Evolutionary conservation across 2,797 vertebrate genomes (phyloP).

Genomic region (Hipposideros larvatus): DNA sequence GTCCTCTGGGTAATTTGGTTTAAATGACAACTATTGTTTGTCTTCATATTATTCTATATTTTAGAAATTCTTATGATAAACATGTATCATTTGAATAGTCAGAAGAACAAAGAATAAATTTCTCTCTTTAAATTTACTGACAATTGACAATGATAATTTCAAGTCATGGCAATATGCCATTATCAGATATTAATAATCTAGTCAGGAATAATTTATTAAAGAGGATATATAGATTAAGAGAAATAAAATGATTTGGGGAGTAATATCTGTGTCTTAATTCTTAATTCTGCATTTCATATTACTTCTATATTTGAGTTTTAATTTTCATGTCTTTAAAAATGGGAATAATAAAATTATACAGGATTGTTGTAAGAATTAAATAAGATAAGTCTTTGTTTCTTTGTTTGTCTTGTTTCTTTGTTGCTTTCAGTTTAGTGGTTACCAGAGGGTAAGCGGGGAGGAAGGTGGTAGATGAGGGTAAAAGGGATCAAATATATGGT

Average conservation of each 20-base stretch:
- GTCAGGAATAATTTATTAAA: neutral
- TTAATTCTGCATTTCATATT: neutral
- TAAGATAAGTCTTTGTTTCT: neutral
- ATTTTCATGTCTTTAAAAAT: constrained; percentile 16
- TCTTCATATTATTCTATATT: neutral
- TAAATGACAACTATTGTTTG: neutral
- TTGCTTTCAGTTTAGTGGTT: too few relatives aligned
- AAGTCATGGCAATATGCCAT: neutral
- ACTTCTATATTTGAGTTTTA: neutral
- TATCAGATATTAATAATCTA: neutral
- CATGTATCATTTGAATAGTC: neutral
- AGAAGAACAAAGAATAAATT: neutral
- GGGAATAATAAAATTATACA: neutral
- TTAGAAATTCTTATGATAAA: neutral
- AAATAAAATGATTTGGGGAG: neutral
- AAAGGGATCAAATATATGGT: too few relatives aligned
- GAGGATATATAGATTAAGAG: neutral
- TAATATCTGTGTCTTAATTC: neutral
- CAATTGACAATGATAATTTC: neutral
- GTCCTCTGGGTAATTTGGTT: neutral
- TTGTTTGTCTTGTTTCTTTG: too few relatives aligned
- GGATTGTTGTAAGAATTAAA: neutral
- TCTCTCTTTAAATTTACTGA: neutral
- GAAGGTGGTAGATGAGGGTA: too few relatives aligned
- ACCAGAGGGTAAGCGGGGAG: too few relatives aligned